These are phyloP conservation scores for Drosophila prolongata DNA, from an alignment of 2,888 invertebrate species.

Conservation along the genomic window DNA sequence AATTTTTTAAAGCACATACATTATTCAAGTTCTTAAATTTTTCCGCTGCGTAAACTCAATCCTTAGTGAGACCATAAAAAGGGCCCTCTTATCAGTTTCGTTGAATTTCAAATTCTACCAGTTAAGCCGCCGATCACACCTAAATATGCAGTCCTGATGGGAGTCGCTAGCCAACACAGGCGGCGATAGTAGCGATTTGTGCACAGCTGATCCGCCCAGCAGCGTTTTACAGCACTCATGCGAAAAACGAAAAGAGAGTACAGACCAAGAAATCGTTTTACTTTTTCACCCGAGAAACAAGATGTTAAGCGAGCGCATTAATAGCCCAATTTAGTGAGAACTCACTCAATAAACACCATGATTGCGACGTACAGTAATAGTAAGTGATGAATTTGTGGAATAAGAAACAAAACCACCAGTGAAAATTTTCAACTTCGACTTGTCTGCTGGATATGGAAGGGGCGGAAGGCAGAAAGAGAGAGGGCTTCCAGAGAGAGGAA, in stretches of 20 bases:
- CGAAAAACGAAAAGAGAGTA: conserved; percentile 20
- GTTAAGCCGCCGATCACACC: not conserved
- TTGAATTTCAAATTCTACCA: not conserved
- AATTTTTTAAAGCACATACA: no score
- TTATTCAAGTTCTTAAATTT: no score
- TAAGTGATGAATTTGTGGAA: conserved; percentile 47
- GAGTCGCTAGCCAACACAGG: not conserved
- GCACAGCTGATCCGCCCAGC: conserved; percentile 4
- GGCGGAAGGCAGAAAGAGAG: conserved; percentile 27
- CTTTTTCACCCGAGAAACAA: conserved; percentile 18
- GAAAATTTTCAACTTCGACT: conserved; percentile 56
- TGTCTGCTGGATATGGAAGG: conserved; percentile 13
- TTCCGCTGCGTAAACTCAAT: no score
- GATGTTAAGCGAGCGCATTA: conserved; percentile 46
- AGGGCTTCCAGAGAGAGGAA: conserved; percentile 52
- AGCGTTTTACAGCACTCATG: conserved; percentile 1
- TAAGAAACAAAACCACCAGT: conserved; percentile 30
- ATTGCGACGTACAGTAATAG: conserved; percentile 49
- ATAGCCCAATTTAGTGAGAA: conserved; percentile 39
- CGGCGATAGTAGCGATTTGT: not conserved
- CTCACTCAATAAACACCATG: conserved; percentile 41
- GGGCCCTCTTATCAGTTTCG: not conserved
- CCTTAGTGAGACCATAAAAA: no score
- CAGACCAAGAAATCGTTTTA: conserved; percentile 14
- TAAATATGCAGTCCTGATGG: not conserved